A percentile compares a stretch with the other conserved stretches of the same genome.
These are phyloP conservation scores for Xiphophorus birchmanni DNA, from an alignment of 2,797 vertebrate species.

Conservation along the genomic window DNA sequence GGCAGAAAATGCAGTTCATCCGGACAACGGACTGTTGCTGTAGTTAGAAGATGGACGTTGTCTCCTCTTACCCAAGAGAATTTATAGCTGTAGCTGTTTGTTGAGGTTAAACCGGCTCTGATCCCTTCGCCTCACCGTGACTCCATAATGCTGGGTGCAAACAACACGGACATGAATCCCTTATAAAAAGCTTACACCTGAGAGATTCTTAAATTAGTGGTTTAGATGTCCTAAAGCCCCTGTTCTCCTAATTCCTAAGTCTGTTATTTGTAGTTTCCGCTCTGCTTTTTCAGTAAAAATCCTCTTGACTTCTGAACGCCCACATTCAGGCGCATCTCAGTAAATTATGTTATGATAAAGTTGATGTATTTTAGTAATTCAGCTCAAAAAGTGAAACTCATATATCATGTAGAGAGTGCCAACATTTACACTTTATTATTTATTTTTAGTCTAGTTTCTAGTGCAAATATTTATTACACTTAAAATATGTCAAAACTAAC, in stretches of 20 bases:
- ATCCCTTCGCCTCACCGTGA: constrained; percentile 87
- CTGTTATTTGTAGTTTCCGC: constrained; percentile 44
- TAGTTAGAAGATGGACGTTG: constrained; percentile 60
- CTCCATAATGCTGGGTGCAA: constrained; percentile 85
- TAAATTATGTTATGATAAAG: neutral
- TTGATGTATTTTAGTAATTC: neutral
- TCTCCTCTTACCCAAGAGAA: constrained; percentile 45
- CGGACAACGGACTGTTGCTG: constrained; percentile 54
- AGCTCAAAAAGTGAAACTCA: neutral
- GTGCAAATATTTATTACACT: too few species aligned
- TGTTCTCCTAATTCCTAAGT: constrained; percentile 64
- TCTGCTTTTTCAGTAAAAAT: constrained; percentile 34
- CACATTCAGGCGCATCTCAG: neutral
- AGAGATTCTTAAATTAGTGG: constrained; percentile 87
- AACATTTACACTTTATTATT: neutral
- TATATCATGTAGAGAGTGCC: neutral
- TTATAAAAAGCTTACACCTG: constrained; percentile 86
- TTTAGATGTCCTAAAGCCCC: constrained; percentile 77
- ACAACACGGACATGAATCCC: constrained; percentile 84
- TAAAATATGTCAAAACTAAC: too few species aligned
- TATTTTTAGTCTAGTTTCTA: too few species aligned
- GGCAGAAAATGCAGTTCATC: constrained; percentile 35
- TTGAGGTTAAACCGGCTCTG: constrained; percentile 84
- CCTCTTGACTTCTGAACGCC: neutral
- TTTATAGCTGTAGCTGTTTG: constrained; percentile 66